Evolutionary conservation across 1,140 invertebrate species (phyloP).

Genomic region (Xylocopa sonorina): DNA sequence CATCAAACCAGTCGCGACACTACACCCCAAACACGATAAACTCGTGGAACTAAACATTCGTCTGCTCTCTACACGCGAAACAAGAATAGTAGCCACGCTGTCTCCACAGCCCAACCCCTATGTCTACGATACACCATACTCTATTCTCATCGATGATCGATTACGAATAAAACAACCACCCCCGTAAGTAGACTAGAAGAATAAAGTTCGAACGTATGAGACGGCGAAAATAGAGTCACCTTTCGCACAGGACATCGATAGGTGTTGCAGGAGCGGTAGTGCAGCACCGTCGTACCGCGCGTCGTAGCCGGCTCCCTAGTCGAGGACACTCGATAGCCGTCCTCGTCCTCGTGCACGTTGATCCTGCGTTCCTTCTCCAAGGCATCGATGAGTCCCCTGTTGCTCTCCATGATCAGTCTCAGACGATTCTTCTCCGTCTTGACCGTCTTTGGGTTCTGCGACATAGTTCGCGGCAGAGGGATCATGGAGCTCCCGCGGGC

Average conservation of each 20-base stretch:
- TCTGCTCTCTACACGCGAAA: neutral
- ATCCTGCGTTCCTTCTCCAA: conserved; percentile 68
- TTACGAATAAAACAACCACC: neutral
- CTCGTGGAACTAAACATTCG: neutral
- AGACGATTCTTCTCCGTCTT: conserved; percentile 77
- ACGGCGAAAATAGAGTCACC: conserved; percentile 54
- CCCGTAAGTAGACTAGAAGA: neutral
- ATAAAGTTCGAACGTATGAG: too few species aligned
- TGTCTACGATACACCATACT: neutral
- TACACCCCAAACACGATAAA: neutral
- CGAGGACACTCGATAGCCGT: conserved; percentile 21
- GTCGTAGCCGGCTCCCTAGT: neutral
- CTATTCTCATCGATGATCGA: conserved; percentile 28
- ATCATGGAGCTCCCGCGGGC: conserved; percentile 67
- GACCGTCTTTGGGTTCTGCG: conserved; percentile 65
- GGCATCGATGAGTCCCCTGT: conserved; percentile 35
- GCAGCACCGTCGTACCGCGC: conserved; percentile 17
- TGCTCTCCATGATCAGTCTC: conserved; percentile 67
- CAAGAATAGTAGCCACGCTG: neutral
- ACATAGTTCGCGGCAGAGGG: conserved; percentile 66
- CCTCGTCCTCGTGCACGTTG: conserved; percentile 30
- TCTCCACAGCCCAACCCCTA: neutral
- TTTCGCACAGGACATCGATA: conserved; percentile 41
- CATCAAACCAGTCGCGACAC: too few species aligned
- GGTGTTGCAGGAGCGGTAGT: conserved; percentile 12